These are phyloP conservation scores for Erythrolamprus reginae DNA, from an alignment of 2,113 vertebrate genomes.

Conservation along the genomic window DNA sequence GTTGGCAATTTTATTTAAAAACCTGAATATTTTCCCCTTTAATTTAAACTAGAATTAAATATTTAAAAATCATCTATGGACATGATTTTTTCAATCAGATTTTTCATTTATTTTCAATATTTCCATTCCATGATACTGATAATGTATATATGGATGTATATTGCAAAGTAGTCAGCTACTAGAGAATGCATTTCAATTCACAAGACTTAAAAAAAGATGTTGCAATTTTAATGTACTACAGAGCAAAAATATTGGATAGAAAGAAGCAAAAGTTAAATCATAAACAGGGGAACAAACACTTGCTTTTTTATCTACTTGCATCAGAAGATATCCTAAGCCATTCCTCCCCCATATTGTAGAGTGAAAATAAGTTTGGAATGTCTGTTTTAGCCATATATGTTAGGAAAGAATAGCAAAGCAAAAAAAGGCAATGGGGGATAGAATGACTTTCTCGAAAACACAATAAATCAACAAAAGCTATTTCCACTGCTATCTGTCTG, in stretches of 20 bases:
- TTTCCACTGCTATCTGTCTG: neutral
- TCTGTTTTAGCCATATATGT: neutral
- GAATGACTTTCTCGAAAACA: neutral
- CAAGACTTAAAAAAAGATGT: neutral
- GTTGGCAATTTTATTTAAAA: neutral
- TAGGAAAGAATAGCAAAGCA: constrained; percentile 1
- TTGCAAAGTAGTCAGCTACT: neutral
- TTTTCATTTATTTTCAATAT: neutral
- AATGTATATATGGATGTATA: neutral
- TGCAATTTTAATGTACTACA: constrained; percentile 12
- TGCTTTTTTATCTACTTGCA: constrained; percentile 9
- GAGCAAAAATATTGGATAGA: constrained; percentile 24
- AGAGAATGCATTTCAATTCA: neutral
- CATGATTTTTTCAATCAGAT: neutral
- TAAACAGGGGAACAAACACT: constrained; percentile 34
- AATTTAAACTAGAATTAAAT: neutral
- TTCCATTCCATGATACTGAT: neutral
- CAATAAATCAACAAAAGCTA: neutral
- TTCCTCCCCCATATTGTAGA: neutral
- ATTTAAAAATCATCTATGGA: neutral
- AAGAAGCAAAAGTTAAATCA: constrained; percentile 42
- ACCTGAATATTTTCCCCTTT: neutral
- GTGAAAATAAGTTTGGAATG: neutral
- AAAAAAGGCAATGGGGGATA: neutral
- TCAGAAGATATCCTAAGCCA: neutral